These are phyloP conservation scores for Xiphophorus couchianus DNA, from an alignment of 2,113 vertebrate genomes.

Conservation along the genomic window DNA sequence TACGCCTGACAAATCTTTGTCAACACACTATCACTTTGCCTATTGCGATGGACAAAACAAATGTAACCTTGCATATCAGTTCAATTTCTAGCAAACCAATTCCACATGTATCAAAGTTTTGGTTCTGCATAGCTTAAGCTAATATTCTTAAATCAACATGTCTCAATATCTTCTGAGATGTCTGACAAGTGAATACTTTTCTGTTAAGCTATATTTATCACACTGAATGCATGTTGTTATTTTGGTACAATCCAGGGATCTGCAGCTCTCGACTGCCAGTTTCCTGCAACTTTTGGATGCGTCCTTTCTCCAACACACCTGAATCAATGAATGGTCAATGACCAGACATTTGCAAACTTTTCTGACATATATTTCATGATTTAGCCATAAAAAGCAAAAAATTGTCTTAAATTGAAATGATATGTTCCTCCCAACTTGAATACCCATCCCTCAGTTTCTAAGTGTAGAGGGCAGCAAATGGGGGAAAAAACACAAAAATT, in stretches of 20 bases:
- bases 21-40: neutral
- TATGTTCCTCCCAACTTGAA: neutral
- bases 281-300: too few relatives aligned
- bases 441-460: too few relatives aligned
- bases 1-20: neutral
- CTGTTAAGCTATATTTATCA: neutral
- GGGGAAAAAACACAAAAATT: neutral
- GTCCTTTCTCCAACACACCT: too few relatives aligned
- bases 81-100: neutral
- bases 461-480: too few relatives aligned
- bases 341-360: too few relatives aligned
- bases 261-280: too few relatives aligned
- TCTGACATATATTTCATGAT: neutral
- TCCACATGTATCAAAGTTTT: neutral
- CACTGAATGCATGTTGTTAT: neutral
- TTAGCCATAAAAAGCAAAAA: neutral
- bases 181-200: neutral
- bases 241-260: too few relatives aligned
- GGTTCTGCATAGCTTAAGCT: neutral
- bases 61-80: too few relatives aligned
- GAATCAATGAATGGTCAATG: too few relatives aligned
- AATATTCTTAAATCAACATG: neutral
- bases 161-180: neutral
- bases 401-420: neutral
- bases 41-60: too few relatives aligned